Evolutionary conservation across 2,888 invertebrate genomes (phyloP).

Genomic region (Napeogenes inachia): DNA sequence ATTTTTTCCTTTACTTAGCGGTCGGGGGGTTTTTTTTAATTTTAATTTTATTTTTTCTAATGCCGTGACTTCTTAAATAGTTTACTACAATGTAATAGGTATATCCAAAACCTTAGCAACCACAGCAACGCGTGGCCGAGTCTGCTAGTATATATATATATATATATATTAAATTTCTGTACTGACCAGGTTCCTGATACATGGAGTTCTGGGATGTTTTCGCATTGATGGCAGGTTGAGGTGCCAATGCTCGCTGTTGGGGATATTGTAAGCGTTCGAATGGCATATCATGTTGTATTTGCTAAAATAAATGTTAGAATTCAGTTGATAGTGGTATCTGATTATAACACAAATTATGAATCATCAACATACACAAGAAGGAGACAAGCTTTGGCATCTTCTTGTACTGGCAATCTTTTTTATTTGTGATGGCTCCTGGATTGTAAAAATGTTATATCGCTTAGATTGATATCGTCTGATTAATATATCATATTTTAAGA

Average conservation of each 20-base stretch:
- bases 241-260: conserved; percentile 29
- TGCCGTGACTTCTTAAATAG: too few relatives aligned
- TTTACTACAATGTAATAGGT: too few relatives aligned
- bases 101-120: too few relatives aligned
- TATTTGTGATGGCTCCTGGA: conserved; percentile 36
- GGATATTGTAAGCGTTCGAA: conserved; percentile 22
- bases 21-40: too few relatives aligned
- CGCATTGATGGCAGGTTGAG: conserved; percentile 16
- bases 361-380: conserved; percentile 43
- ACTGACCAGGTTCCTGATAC: conserved; percentile 32
- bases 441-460: neutral
- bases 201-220: conserved; percentile 18
- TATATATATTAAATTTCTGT: neutral
- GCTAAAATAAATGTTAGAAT: conserved; percentile 10
- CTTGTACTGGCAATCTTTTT: conserved; percentile 37
- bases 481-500: too few relatives aligned
- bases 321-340: neutral
- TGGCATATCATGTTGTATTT: conserved; percentile 23
- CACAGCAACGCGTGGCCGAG: too few relatives aligned
- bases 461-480: too few relatives aligned
- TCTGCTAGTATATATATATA: too few relatives aligned
- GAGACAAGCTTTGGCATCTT: conserved; percentile 57
- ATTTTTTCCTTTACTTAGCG: too few relatives aligned
- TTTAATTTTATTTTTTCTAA: too few relatives aligned
- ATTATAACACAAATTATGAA: neutral